Percentiles rank a stretch among this genome's conserved stretches.
phyloP scores from a whole-genome alignment of 2,797 vertebrate genomes.

The Cephalopachus bancanus region DNA sequence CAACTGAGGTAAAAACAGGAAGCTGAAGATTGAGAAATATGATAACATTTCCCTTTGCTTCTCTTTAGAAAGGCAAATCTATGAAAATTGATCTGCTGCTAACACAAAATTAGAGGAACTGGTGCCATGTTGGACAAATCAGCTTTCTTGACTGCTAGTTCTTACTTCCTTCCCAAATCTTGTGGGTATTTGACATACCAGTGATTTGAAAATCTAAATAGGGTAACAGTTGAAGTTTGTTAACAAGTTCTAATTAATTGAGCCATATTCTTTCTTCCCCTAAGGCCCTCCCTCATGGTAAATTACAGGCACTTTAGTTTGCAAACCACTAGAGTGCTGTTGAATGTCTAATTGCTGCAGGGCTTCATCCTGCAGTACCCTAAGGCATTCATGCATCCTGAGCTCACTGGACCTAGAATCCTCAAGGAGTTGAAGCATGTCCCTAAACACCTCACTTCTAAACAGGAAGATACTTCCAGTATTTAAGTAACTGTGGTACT shows the following conservation, averaged over 20 bases:
- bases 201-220: slow-evolving; percentile 79
- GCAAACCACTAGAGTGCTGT: slow-evolving; percentile 65
- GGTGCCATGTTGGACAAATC: slow-evolving; percentile 40
- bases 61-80: not conserved
- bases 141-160: slow-evolving; percentile 35
- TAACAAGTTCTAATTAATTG: slow-evolving; percentile 83
- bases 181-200: slow-evolving; percentile 73
- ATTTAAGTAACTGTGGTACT: slow-evolving; percentile 39
- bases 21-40: not conserved
- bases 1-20: not conserved
- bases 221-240: slow-evolving; percentile 75
- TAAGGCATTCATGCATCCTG: not conserved
- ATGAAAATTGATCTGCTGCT: not conserved
- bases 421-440: not conserved
- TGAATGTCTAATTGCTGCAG: slow-evolving; percentile 36
- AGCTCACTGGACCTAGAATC: slow-evolving; percentile 37
- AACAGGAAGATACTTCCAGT: slow-evolving; percentile 9
- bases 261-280: slow-evolving; percentile 78
- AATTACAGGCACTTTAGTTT: slow-evolving; percentile 72
- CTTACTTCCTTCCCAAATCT: slow-evolving; percentile 69
- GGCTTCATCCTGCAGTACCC: slow-evolving; percentile 7
- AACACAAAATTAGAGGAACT: not conserved
- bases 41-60: not conserved
- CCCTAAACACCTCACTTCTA: slow-evolving; percentile 26
- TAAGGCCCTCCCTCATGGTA: slow-evolving; percentile 68